Percentiles rank a stretch among this genome's conserved stretches.
Evolutionary conservation across 2,888 invertebrate species (phyloP).

Genomic region (Polydrusus tereticollis): DNA sequence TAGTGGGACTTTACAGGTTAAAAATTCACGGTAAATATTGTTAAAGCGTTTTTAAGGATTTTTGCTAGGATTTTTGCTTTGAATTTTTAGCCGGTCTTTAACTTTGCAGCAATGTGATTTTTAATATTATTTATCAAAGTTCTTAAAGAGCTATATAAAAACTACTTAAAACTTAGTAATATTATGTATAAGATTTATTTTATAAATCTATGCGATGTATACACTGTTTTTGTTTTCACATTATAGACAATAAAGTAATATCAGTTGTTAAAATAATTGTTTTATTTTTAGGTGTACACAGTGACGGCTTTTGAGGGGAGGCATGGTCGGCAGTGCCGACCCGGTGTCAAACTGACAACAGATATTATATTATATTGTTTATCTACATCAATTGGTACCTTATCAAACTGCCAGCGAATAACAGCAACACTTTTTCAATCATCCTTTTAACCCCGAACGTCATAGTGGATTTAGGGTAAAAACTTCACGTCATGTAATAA

Average conservation of each 20-base stretch:
- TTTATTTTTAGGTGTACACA: slow-evolving; percentile 22
- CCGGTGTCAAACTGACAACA: too few relatives aligned
- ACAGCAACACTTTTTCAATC: too few relatives aligned
- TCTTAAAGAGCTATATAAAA: slow-evolving; percentile 6
- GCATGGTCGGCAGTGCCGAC: too few relatives aligned
- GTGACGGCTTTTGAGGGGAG: too few relatives aligned
- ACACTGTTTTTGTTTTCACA: slow-evolving; percentile 60
- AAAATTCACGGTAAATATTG: background rate
- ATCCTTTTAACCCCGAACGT: too few relatives aligned
- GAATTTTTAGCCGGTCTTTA: slow-evolving; percentile 4
- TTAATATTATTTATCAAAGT: slow-evolving; percentile 12
- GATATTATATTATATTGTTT: too few relatives aligned
- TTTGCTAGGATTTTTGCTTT: background rate
- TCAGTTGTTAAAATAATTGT: slow-evolving; percentile 55
- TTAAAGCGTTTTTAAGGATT: background rate
- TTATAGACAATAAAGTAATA: slow-evolving; percentile 60
- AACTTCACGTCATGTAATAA: too few relatives aligned
- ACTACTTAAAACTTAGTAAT: slow-evolving; percentile 29
- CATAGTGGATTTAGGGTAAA: too few relatives aligned
- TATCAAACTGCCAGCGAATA: too few relatives aligned
- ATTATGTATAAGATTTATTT: slow-evolving; percentile 43
- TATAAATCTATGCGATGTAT: slow-evolving; percentile 55
- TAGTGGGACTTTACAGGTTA: background rate
- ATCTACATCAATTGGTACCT: too few relatives aligned
- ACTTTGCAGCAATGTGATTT: slow-evolving; percentile 33